Conservation (phyloP, 2,888 invertebrate species). For the Drosophila mercatorum region DNA sequence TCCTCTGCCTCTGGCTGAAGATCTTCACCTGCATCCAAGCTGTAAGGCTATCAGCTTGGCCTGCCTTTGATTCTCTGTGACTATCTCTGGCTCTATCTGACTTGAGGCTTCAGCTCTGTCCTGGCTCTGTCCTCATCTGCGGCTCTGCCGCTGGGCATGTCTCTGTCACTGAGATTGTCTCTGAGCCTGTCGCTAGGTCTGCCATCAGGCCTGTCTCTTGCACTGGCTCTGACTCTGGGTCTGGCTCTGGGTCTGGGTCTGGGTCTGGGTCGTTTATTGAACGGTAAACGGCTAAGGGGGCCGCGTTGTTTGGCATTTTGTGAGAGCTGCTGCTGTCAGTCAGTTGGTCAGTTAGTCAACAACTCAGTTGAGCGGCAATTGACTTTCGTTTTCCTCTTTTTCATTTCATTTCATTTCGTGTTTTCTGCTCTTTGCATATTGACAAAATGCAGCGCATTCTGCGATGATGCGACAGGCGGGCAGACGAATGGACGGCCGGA, state of each 20-base stretch:
- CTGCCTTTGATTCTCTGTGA: neutral
- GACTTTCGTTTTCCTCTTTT: constrained; percentile 55
- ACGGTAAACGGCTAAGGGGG: constrained; percentile 30
- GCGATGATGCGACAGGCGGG: constrained; percentile 46
- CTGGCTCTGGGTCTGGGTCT: constrained; percentile 20
- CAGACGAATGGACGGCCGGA: neutral
- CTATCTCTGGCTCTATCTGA: constrained; percentile 1
- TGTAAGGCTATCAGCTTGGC: too few species aligned
- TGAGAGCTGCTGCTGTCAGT: constrained; percentile 47
- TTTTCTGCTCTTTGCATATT: constrained; percentile 35
- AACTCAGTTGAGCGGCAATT: constrained; percentile 33
- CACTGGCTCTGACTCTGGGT: constrained; percentile 9
- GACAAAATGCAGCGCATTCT: constrained; percentile 73
- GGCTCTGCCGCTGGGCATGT: neutral
- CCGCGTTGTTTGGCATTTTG: constrained; percentile 38
- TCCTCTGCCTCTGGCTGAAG: neutral
- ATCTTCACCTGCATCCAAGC: too few species aligned
- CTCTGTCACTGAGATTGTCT: constrained; percentile 12
- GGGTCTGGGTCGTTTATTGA: constrained; percentile 44
- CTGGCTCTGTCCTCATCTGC: neutral
- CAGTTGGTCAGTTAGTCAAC: constrained; percentile 56
- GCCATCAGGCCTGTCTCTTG: neutral
- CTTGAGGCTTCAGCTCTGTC: neutral
- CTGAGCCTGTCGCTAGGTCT: constrained; percentile 20
- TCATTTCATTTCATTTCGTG: constrained; percentile 18